Base-by-base conservation (phyloP, 2,888 invertebrate genomes). In the Loripinus fragilis region DNA sequence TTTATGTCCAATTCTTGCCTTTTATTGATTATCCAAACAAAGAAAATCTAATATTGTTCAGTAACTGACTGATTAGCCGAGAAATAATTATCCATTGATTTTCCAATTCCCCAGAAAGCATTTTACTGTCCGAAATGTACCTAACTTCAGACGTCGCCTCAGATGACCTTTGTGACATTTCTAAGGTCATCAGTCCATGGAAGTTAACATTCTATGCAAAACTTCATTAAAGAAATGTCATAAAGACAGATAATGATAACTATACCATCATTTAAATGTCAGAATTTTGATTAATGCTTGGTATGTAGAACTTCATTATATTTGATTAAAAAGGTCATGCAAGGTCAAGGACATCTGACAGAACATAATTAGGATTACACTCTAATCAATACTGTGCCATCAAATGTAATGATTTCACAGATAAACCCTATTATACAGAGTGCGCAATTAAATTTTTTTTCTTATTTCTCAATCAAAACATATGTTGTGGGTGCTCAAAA, bases 31-130 rank as follows among this genome's bases (percentile, higher is more conserved):
- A 33, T 20, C 33, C 17, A 60, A 60, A 60, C 60, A 60, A 60
- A 60, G 60, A 60, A 60, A 60, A 60, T 60, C 60, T 60, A 60
- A 60, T 60, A 60, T 60, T 60, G 23, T 60, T 33, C 60, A 33
- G 60, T 60, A 60, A 60, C 60, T 60, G 60, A 60, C 60, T 60
- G 33, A 60, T 60, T 60, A 60, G 60, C 60, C 7, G 8, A 52
- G 52, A 52, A 25, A 52, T 25, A 52, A 52, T 52, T 52, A 25
- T 52, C 52, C 52, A 60, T 60, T 60, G 60, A 33, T 60, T 60
- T 17, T 60, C 30, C 60, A 60, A 33, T 60, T 60, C 60, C 60
- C 60, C 17, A 33, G 20, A 33, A 60, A 60, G 60, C 30, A 60
- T 33, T 60, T 60, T 33, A 30, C 60, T 33, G 33, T 33, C 33